Percentiles rank a stretch among this genome's conserved stretches.
These are phyloP conservation scores for Ecdyonurus torrentis DNA, from an alignment of 2,888 invertebrate genomes.

Conservation along the genomic window DNA sequence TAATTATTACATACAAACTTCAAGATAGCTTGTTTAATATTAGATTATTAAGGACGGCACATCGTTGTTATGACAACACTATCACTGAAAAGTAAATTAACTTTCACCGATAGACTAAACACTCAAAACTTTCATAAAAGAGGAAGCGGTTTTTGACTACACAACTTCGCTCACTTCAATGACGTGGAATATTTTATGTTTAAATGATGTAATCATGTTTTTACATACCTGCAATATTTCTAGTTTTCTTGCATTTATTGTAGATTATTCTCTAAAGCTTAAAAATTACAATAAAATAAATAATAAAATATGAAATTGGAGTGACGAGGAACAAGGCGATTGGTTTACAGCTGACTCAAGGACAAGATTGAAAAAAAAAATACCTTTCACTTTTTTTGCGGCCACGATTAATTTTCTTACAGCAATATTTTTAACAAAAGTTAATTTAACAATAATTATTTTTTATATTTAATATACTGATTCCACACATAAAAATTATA, in stretches of 20 bases:
- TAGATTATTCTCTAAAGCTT: not conserved
- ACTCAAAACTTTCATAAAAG: too few species aligned
- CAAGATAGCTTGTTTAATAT: too few species aligned
- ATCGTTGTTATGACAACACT: not conserved
- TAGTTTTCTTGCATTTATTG: not conserved
- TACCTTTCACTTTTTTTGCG: not conserved
- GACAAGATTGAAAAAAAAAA: not conserved
- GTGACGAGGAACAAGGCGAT: not conserved
- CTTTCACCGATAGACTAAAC: not conserved
- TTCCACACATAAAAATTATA: too few species aligned
- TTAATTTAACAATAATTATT: too few species aligned
- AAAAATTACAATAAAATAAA: not conserved
- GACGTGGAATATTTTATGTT: not conserved
- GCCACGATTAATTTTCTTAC: not conserved
- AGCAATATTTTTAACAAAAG: not conserved
- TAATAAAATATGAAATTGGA: not conserved
- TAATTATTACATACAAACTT: too few species aligned
- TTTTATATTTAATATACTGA: too few species aligned
- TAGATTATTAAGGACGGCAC: not conserved
- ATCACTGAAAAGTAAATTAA: not conserved
- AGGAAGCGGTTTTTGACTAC: too few species aligned
- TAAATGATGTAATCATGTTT: not conserved
- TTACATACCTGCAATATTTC: not conserved
- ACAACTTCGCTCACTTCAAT: too few species aligned
- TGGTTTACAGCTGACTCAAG: not conserved